These are phyloP conservation scores for Ceramica pisi DNA, from an alignment of 2,888 invertebrate genomes.

Conservation along the genomic window DNA sequence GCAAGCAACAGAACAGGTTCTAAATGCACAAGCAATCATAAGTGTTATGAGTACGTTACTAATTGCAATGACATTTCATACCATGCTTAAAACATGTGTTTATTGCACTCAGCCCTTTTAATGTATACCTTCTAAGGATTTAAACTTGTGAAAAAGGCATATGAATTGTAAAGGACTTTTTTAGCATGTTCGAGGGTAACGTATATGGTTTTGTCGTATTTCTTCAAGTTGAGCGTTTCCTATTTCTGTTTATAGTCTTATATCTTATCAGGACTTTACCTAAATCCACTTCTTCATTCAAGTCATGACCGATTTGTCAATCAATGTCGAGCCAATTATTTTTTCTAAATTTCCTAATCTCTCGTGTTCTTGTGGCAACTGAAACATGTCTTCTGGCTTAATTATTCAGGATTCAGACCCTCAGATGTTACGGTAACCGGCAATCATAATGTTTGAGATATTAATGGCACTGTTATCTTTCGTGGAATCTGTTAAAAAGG, in stretches of 20 bases:
- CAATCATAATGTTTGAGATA: slow-evolving; percentile 39
- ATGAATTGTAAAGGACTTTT: background rate
- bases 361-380: slow-evolving; percentile 2
- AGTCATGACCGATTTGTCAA: background rate
- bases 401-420: slow-evolving; percentile 13
- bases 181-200: background rate
- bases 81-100: slow-evolving; percentile 46
- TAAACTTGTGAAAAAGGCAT: slow-evolving; percentile 6
- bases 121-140: slow-evolving; percentile 16
- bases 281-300: background rate
- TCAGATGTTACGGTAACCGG: slow-evolving; percentile 7
- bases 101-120: slow-evolving; percentile 30
- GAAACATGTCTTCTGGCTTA: slow-evolving; percentile 16
- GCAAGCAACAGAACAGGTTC: slow-evolving; percentile 78
- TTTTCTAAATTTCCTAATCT: slow-evolving; percentile 1
- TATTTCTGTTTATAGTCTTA: background rate
- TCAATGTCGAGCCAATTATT: background rate
- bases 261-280: too few relatives aligned
- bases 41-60: slow-evolving; percentile 76
- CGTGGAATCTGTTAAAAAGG: slow-evolving; percentile 18
- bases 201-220: background rate
- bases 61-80: slow-evolving; percentile 74
- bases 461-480: slow-evolving; percentile 37
- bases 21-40: slow-evolving; percentile 73
- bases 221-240: background rate